Evolutionary conservation across 2,113 vertebrate species (phyloP).

Genomic region (Salminus brasiliensis): DNA sequence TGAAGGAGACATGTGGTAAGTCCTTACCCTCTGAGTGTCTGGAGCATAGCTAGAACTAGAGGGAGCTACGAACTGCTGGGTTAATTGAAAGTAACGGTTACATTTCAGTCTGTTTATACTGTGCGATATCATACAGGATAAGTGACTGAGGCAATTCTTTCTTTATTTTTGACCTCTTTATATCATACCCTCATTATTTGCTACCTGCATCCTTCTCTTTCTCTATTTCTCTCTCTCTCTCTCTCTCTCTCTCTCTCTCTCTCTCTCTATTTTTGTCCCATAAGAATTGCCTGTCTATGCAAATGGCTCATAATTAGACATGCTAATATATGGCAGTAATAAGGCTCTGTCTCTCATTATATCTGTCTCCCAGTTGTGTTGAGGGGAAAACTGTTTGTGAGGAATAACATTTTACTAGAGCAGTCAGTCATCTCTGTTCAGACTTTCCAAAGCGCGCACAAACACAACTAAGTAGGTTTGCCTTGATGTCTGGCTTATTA

Average conservation of each 20-base stretch:
- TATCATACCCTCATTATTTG: neutral
- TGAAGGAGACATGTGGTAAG: too few species aligned
- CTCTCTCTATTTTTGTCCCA: neutral
- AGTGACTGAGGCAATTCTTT: neutral
- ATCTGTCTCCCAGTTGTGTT: conserved; percentile 39
- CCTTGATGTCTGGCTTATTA: conserved; percentile 10
- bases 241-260: neutral
- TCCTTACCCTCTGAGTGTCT: too few species aligned
- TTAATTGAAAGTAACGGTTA: too few species aligned
- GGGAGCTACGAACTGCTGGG: too few species aligned
- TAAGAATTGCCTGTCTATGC: conserved; percentile 48
- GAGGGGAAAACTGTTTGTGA: conserved; percentile 29
- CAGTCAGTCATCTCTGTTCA: conserved; percentile 18
- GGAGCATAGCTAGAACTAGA: too few species aligned
- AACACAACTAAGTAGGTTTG: conserved; percentile 15
- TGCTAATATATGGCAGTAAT: conserved; percentile 59
- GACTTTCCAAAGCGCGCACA: neutral
- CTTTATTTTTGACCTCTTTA: neutral
- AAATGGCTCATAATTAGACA: conserved; percentile 60
- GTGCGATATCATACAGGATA: neutral
- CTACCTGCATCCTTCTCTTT: neutral
- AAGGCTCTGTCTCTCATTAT: conserved; percentile 57
- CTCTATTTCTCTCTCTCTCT: neutral
- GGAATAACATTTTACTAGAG: conserved; percentile 46
- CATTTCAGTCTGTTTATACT: neutral